Conservation (phyloP, 2,797 vertebrate genomes). For the Hirundo rustica region DNA sequence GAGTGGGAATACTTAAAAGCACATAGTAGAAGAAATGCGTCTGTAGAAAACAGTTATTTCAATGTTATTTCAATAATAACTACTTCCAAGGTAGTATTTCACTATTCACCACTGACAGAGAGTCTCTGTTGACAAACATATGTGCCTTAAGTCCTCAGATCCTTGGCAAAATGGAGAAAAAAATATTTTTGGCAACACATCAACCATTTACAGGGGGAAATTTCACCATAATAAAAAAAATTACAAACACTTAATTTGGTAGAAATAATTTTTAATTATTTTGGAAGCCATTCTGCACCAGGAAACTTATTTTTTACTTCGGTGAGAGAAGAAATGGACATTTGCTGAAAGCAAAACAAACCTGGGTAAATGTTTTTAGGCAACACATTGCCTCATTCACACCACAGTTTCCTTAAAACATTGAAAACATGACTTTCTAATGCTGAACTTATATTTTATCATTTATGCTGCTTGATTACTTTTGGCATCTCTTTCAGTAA, state of each 20-base stretch:
- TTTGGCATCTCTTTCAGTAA: background rate
- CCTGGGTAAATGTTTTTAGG: background rate
- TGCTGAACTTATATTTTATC: slow-evolving; percentile 17
- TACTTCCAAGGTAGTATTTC: background rate
- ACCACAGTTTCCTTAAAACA: background rate
- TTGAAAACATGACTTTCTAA: background rate
- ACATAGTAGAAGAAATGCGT: background rate
- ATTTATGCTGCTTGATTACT: slow-evolving; percentile 34
- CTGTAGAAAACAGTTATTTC: background rate
- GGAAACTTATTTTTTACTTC: background rate
- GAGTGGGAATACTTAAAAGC: background rate
- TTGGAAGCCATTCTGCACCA: background rate
- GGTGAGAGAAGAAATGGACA: background rate
- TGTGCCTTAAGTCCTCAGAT: background rate
- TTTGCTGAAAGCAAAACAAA: background rate
- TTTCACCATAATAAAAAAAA: background rate
- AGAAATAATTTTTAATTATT: background rate
- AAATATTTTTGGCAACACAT: background rate
- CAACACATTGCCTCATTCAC: background rate
- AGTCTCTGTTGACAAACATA: background rate
- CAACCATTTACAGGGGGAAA: background rate
- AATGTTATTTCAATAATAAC: background rate
- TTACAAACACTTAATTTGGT: background rate
- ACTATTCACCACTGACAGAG: background rate
- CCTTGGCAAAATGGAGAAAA: background rate